Base-by-base conservation (phyloP, 2,113 vertebrate species). In the Pandion haliaetus region DNA sequence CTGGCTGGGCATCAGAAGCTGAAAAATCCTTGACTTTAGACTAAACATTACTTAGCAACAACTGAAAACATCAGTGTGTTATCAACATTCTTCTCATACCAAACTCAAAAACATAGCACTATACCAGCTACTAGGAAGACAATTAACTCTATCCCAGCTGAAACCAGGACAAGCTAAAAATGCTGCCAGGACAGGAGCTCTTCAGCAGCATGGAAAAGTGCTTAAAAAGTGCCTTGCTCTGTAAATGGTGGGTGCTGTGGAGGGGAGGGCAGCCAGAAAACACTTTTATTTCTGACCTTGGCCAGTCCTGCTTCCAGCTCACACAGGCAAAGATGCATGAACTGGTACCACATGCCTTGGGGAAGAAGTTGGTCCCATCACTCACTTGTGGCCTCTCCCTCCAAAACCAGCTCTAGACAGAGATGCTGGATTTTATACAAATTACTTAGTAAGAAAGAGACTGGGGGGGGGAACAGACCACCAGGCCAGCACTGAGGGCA, bases 391-490 rank as follows among this genome's bases (percentile, higher is more conserved):
- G 52, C 17, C 9, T 62, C 52, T 88, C 13, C 17, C 42, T 74
- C 57, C 66, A 21, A 92, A 85, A 50, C 3, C 82, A 72, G 26
- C 14, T 65, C 36, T 61, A 63, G n/a, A 32, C 9, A 44, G 63
- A 4, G 1, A 21, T 36, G 40, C 19, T 26, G 57, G 14, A 42
- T 85, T 63, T 74, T 42, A 42, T 31, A 82, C 13, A 63, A 67
- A 49, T 20, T 20, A 23, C 3, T 10, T 6, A 1, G 6, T 34
- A 21, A 31, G 28, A 50, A 62, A 58, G 42, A 70, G 45, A 54
- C 10, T 0, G 0, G 14, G 6, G 6, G 7, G 31, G 47, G 9
- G 28, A 66, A 58, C 5, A 86, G 52, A 88, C 2, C 24, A 76
- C 49, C 29, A 80, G 57, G 6, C 15, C 50, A 62, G 21, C 2